Conservation (phyloP, 2,888 invertebrate species). For the Tanytarsus gracilentus region DNA sequence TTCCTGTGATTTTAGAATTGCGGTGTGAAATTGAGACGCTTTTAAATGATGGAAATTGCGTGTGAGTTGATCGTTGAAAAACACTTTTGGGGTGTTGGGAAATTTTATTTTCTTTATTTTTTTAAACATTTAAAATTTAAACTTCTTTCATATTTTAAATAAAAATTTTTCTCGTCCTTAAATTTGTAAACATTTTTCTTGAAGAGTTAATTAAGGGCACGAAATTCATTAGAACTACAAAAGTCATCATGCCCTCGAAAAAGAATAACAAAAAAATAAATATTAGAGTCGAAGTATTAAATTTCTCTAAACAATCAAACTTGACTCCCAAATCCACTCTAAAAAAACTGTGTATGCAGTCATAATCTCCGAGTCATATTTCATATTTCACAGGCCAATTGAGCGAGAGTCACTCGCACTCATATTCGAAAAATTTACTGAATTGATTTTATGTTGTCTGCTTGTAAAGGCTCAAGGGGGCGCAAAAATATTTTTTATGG, state of each 20-base stretch:
- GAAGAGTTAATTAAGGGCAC: too few species aligned
- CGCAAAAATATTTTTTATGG: too few species aligned
- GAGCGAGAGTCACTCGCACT: not conserved
- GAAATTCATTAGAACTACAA: too few species aligned
- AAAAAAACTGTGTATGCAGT: too few species aligned
- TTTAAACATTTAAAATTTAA: not conserved
- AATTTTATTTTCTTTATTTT: not conserved
- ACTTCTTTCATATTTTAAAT: not conserved
- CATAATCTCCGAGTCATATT: constrained; percentile 26
- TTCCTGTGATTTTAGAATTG: constrained; percentile 22
- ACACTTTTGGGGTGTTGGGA: not conserved
- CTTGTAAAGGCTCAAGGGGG: too few species aligned
- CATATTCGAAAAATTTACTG: too few species aligned
- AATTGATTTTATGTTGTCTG: constrained; percentile 26
- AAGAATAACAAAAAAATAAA: too few species aligned
- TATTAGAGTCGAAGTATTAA: too few species aligned
- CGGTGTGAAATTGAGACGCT: constrained; percentile 26
- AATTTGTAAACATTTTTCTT: too few species aligned
- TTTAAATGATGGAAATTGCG: too few species aligned
- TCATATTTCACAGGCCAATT: constrained; percentile 27
- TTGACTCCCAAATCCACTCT: not conserved
- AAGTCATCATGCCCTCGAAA: too few species aligned
- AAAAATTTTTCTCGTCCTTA: not conserved
- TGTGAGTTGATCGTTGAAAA: too few species aligned
- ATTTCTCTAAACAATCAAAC: not conserved